A percentile compares a stretch with the other conserved stretches of the same genome.
Conservation (phyloP, 2,797 vertebrate species). For the Liasis olivaceus region DNA sequence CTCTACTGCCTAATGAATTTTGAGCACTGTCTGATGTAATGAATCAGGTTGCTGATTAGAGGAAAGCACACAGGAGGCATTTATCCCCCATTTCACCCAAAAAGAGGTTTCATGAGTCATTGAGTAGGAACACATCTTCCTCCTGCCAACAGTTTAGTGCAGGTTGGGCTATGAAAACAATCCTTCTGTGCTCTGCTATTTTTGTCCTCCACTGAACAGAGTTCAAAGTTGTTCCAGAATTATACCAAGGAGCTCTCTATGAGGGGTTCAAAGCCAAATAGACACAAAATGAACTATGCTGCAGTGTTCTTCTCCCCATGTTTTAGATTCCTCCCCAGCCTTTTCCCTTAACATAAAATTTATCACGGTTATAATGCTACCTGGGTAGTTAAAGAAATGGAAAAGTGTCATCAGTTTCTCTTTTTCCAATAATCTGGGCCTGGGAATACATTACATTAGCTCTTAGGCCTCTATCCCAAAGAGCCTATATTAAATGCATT, state of each 20-base stretch:
- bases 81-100: constrained; percentile 16
- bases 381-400: constrained; percentile 50
- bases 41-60: constrained; percentile 56
- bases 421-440: constrained; percentile 43
- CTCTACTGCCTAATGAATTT: constrained; percentile 46
- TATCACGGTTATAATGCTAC: constrained; percentile 42
- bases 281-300: constrained; percentile 63
- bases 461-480: background rate
- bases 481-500: constrained; percentile 38
- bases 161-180: constrained; percentile 54
- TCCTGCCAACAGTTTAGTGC: constrained; percentile 35
- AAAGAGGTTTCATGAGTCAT: constrained; percentile 54
- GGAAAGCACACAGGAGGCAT: constrained; percentile 48
- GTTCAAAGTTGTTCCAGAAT: constrained; percentile 61
- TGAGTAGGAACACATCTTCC: constrained; percentile 37
- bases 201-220: constrained; percentile 48
- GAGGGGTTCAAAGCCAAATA: constrained; percentile 60
- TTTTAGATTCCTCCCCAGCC: constrained; percentile 11
- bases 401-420: constrained; percentile 28
- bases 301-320: constrained; percentile 39
- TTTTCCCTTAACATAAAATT: constrained; percentile 29
- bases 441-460: constrained; percentile 33
- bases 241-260: constrained; percentile 49
- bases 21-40: constrained; percentile 52
- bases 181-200: constrained; percentile 49